Evolutionary conservation across 1,140 invertebrate species (phyloP), one percentile per base, ranked within the genome.

Genomic region (Drosophila pandora): DNA sequence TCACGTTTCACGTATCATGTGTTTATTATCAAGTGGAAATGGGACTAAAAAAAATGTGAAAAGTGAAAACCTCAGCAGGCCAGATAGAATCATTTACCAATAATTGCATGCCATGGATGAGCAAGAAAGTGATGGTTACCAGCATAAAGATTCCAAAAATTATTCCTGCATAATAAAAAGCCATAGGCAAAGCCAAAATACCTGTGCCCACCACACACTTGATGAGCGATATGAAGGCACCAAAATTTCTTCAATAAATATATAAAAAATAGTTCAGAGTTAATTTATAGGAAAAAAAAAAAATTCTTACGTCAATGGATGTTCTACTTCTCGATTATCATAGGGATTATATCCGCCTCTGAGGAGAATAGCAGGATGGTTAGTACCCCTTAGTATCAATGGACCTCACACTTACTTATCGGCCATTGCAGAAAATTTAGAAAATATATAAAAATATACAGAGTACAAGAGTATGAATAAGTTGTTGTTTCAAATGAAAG

Each of bases 141-240:
- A 71, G 59, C 12, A 82, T 2, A 0, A 70, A 1, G 0, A 10
- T 1, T 1, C 79, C 79, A 23, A 34, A 57, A 2, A 70, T 3
- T 1, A 57, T 48, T 0, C 79, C 79, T 0, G 49, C 21, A 17
- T 41, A 63, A 3, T 4, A 23, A 21, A 74, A 82, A n/a, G 59
- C 63, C 10, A 75, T 1, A 0, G 79, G 79, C 41, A 82, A 23
- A 2, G 79, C 56, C 23, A 82, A 47, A 13, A 75, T 43, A 7
- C 79, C 79, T 2, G 61, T 62, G 1, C 79, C 79, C 21, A 82
- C 21, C 0, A 78, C 50, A 25, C 64, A 75, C 9, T 77, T 82
- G 0, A 82, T 2, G 2, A 72, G 10, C 0, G 41, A 41, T 1
- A 71, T 9, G 10, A 72, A 71, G 17, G 69, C 69, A 1, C 49